A percentile compares a stretch with the other conserved stretches of the same genome.
These are phyloP conservation scores for Drosophila persimilis DNA, from an alignment of 1,140 invertebrate species.

Conservation along the genomic window DNA sequence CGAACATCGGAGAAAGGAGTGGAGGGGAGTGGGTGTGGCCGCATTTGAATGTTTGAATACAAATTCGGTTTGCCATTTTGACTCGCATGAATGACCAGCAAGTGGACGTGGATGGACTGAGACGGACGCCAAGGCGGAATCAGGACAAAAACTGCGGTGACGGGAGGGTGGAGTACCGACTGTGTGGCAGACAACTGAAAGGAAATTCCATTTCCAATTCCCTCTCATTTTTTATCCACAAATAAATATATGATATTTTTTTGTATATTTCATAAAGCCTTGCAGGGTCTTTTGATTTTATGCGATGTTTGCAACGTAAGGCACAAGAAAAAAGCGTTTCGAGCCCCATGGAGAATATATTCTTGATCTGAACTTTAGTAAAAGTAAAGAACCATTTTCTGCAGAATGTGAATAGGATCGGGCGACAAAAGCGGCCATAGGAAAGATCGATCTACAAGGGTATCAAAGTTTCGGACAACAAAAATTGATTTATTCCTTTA, in stretches of 20 bases:
- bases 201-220: slow-evolving; percentile 52
- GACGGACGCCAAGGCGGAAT: too few species aligned
- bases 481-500: too few species aligned
- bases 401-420: too few species aligned
- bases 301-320: too few species aligned
- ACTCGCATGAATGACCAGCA: slow-evolving; percentile 79
- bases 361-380: too few species aligned
- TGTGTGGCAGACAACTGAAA: slow-evolving; percentile 13
- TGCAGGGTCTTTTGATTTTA: too few species aligned
- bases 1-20: slow-evolving; percentile 1
- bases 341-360: too few species aligned
- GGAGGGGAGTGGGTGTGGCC: slow-evolving; percentile 16
- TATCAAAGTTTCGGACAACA: background rate
- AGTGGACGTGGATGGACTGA: slow-evolving; percentile 23
- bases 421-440: too few species aligned
- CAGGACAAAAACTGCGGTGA: background rate
- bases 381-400: too few species aligned
- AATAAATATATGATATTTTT: background rate
- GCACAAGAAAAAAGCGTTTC: too few species aligned
- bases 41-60: slow-evolving; percentile 77
- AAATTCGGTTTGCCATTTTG: slow-evolving; percentile 80
- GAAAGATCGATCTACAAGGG: too few species aligned
- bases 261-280: background rate
- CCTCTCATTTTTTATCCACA: slow-evolving; percentile 14
- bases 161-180: slow-evolving; percentile 12